phyloP scores from a whole-genome alignment of 1,140 invertebrate genomes.

The Dendrolimus punctatus region DNA sequence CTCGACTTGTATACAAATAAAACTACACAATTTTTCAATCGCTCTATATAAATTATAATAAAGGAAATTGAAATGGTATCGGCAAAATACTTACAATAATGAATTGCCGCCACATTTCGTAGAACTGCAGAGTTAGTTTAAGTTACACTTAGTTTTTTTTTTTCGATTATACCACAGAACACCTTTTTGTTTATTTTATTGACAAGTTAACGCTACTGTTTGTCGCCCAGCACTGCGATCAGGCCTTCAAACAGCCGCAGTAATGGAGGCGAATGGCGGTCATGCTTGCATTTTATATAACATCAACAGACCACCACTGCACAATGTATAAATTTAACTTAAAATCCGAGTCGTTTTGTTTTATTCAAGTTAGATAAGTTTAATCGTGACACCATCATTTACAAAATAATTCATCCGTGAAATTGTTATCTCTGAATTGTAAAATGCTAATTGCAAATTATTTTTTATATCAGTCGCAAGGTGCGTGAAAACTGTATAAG shows the following conservation, averaged over 20 bases:
- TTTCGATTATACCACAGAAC: constrained; percentile 7
- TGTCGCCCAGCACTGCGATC: constrained; percentile 25
- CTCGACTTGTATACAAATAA: no score
- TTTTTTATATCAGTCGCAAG: constrained; percentile 6
- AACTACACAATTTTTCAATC: not conserved
- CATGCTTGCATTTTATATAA: constrained; percentile 49
- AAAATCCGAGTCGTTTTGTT: constrained; percentile 40
- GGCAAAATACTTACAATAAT: constrained; percentile 18
- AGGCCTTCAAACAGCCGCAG: constrained; percentile 28
- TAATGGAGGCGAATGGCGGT: constrained; percentile 40
- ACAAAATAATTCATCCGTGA: constrained; percentile 33
- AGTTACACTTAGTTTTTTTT: constrained; percentile 9
- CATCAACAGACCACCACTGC: constrained; percentile 35
- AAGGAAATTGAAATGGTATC: not conserved
- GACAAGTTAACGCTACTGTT: constrained; percentile 15
- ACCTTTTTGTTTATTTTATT: constrained; percentile 11
- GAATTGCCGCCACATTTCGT: constrained; percentile 21
- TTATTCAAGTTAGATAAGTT: constrained; percentile 48
- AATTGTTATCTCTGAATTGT: constrained; percentile 25
- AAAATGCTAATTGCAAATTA: constrained; percentile 11
- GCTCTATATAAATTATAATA: not conserved
- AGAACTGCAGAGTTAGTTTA: constrained; percentile 2
- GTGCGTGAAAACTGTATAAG: constrained; percentile 13
- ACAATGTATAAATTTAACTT: constrained; percentile 39
- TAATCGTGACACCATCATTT: constrained; percentile 32